Conservation (phyloP, 30 jellyfish, hydroid and myxozoan species). For the Cassiopea andromeda region DNA sequence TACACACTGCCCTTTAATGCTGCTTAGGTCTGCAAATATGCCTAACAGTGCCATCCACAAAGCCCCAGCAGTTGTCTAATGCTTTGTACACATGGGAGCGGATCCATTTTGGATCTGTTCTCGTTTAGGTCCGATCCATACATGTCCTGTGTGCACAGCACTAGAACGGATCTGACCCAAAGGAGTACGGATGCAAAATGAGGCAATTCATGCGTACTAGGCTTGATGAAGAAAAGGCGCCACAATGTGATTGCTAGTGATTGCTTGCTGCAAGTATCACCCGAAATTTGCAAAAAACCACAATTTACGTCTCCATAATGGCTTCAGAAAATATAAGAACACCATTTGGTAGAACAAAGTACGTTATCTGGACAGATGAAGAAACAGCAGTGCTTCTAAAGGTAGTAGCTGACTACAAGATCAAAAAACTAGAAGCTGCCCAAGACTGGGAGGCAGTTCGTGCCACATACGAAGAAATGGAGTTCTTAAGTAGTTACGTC, state of each 20-base stretch:
- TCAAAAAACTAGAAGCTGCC: conserved; percentile 2
- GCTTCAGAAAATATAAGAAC: conserved; percentile 4
- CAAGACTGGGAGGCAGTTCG: conserved; percentile 45
- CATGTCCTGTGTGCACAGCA: no score
- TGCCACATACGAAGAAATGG: conserved; percentile 16
- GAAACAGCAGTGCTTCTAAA: conserved; percentile 31
- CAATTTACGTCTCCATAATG: not conserved
- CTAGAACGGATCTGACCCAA: not conserved
- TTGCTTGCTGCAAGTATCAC: not conserved
- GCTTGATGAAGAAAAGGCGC: not conserved
- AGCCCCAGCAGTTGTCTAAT: no score
- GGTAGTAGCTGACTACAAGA: conserved; percentile 21
- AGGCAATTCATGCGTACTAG: not conserved
- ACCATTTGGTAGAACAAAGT: conserved; percentile 4
- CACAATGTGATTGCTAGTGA: not conserved
- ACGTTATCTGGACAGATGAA: conserved; percentile 28
- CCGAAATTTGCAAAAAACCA: not conserved
- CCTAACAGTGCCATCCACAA: no score
- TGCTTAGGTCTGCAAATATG: no score
- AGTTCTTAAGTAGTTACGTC: no score
- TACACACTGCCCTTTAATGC: no score
- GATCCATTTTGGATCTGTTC: no score
- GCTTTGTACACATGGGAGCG: no score
- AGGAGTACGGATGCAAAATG: not conserved
- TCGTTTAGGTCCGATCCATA: no score